Evolutionary conservation across 2,888 invertebrate species (phyloP).

Genomic region (Tetrapedia diversipes): DNA sequence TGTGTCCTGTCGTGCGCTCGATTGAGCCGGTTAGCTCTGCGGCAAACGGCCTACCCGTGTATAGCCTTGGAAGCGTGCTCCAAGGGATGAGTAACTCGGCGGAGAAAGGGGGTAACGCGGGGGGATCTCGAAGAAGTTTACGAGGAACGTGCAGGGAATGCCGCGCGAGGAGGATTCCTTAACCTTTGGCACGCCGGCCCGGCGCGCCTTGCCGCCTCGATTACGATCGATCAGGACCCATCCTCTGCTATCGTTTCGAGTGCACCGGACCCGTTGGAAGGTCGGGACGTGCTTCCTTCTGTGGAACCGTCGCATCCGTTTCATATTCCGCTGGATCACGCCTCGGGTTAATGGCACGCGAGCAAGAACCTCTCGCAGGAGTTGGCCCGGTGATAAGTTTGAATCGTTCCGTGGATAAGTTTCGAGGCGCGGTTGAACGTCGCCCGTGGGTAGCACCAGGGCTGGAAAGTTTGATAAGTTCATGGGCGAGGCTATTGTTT

Average conservation of each 20-base stretch:
- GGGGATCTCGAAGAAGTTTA: conserved; percentile 57
- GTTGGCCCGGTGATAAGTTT: not conserved
- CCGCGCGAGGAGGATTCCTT: conserved; percentile 64
- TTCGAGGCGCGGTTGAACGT: not conserved
- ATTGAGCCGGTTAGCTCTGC: conserved; percentile 59
- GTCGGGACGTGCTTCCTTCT: conserved; percentile 38
- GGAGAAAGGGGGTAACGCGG: conserved; percentile 6
- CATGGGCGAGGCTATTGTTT: not conserved
- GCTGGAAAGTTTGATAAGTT: not conserved
- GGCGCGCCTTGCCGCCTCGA: conserved; percentile 61
- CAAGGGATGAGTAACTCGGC: conserved; percentile 19
- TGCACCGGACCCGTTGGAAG: conserved; percentile 50
- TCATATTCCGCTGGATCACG: conserved; percentile 16
- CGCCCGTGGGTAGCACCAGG: not conserved
- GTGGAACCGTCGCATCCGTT: conserved; percentile 7
- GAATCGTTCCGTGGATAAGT: not conserved
- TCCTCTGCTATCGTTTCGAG: conserved; percentile 49
- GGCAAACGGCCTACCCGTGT: conserved; percentile 43
- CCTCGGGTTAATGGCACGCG: conserved; percentile 21
- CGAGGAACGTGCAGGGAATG: conserved; percentile 63
- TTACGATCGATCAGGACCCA: conserved; percentile 65
- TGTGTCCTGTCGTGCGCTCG: conserved; percentile 67
- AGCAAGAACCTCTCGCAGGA: conserved; percentile 5
- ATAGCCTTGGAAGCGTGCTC: conserved; percentile 60
- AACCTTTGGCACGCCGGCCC: conserved; percentile 64